These are phyloP conservation scores for Solea senegalensis DNA, from an alignment of 2,113 vertebrate species.

Conservation along the genomic window DNA sequence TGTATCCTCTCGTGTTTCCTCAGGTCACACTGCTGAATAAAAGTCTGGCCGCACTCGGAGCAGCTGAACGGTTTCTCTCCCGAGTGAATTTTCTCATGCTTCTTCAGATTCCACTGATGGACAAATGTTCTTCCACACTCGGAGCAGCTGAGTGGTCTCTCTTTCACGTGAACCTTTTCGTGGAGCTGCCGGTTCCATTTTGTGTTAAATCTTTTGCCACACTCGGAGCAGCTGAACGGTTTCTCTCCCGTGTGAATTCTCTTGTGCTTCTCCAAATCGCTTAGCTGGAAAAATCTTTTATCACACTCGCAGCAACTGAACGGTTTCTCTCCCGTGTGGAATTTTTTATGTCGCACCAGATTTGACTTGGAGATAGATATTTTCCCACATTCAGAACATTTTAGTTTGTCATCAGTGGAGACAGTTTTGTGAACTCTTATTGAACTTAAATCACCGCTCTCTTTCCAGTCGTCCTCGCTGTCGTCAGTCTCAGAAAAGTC, in stretches of 20 bases:
- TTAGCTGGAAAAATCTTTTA: no score
- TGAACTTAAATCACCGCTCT: neutral
- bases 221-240: constrained; percentile 6
- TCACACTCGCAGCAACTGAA: no score
- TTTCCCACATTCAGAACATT: neutral
- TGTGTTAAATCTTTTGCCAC: neutral
- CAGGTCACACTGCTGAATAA: no score
- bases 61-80: no score
- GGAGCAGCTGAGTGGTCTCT: neutral
- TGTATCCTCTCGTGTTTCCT: no score
- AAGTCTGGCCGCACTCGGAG: no score
- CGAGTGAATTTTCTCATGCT: no score
- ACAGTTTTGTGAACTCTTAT: neutral
- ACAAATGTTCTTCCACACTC: no score
- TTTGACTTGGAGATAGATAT: constrained; percentile 11
- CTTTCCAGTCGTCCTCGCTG: neutral
- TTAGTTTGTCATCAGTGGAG: neutral
- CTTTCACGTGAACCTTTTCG: neutral
- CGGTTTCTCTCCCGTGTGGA: constrained; percentile 4
- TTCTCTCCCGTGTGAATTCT: no score
- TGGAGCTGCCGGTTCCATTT: constrained; percentile 11
- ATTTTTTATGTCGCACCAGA: constrained; percentile 16
- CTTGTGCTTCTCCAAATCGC: no score
- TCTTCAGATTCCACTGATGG: no score
- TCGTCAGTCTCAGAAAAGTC: neutral